phyloP scores from a whole-genome alignment of 2,797 vertebrate species.

The Austrolebias charrua region DNA sequence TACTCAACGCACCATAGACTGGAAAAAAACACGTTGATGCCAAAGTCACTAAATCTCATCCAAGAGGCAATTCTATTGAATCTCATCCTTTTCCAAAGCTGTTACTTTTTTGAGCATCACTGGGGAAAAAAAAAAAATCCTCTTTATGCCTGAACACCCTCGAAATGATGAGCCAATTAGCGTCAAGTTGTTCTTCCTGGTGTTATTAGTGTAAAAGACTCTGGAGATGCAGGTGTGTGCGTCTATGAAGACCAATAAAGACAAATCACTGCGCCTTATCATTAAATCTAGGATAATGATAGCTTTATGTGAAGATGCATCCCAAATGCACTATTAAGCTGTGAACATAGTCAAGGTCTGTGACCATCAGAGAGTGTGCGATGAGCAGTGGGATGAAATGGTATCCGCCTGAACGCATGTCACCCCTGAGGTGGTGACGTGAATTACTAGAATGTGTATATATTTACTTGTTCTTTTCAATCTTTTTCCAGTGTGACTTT shows the following conservation, averaged over 20 bases:
- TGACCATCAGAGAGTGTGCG: constrained; percentile 42
- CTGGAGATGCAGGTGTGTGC: constrained; percentile 63
- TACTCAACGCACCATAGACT: constrained; percentile 11
- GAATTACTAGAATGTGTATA: constrained; percentile 15
- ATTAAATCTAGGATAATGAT: constrained; percentile 68
- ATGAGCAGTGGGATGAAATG: constrained; percentile 12
- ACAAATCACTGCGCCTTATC: constrained; percentile 63
- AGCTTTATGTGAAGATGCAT: constrained; percentile 60
- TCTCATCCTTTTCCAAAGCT: constrained; percentile 42
- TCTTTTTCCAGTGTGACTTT: constrained; percentile 8
- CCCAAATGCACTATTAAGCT: constrained; percentile 64
- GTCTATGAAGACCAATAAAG: constrained; percentile 62
- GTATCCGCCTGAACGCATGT: constrained; percentile 28
- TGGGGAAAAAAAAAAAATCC: constrained; percentile 6
- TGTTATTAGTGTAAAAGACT: constrained; percentile 54
- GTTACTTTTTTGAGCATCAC: constrained; percentile 38
- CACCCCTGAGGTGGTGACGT: constrained; percentile 17
- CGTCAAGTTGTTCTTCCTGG: constrained; percentile 63
- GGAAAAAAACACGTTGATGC: constrained; percentile 11
- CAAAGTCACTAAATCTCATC: constrained; percentile 40
- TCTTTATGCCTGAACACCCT: constrained; percentile 61
- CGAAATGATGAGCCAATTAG: constrained; percentile 71
- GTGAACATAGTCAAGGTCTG: constrained; percentile 45
- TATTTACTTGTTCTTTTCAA: constrained; percentile 22
- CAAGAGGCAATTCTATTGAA: constrained; percentile 44